A percentile compares a stretch with the other conserved stretches of the same genome.
Evolutionary conservation across 30 jellyfish, hydroid and myxozoan species (phyloP).

Genomic region (Catostylus mosaicus): DNA sequence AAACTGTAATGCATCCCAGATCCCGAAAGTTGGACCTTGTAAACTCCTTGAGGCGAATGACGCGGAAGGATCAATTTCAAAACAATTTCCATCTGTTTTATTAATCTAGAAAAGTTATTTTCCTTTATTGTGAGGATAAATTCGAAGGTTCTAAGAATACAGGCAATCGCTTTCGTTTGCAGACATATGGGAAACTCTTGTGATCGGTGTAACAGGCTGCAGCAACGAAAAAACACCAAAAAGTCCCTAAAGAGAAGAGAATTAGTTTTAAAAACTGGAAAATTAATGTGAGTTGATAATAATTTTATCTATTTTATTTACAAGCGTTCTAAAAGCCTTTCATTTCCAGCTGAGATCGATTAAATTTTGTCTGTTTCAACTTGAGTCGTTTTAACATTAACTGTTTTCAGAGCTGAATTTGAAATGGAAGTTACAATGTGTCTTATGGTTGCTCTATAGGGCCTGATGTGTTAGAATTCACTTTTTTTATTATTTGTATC

Average conservation of each 20-base stretch:
- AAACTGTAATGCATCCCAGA: no score
- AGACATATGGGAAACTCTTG: conserved; percentile 20
- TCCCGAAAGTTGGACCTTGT: background rate
- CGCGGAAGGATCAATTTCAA: background rate
- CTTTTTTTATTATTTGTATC: no score
- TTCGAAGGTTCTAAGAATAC: no score
- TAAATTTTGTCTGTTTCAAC: no score
- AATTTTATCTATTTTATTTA: background rate
- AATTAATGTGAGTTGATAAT: background rate
- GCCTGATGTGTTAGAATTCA: no score
- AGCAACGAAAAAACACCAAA: background rate
- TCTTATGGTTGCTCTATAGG: no score
- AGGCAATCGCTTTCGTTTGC: background rate
- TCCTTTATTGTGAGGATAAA: background rate
- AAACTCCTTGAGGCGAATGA: background rate
- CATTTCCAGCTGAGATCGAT: background rate
- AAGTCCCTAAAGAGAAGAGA: background rate
- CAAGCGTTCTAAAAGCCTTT: background rate
- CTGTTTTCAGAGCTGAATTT: no score
- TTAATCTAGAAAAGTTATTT: background rate
- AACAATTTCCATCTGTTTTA: background rate
- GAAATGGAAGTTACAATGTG: no score
- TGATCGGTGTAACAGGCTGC: background rate
- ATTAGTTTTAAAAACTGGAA: background rate
- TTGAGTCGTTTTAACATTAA: no score